Evolutionary conservation across 2,888 invertebrate genomes (phyloP).

Genomic region (Dryobotodes eremita): DNA sequence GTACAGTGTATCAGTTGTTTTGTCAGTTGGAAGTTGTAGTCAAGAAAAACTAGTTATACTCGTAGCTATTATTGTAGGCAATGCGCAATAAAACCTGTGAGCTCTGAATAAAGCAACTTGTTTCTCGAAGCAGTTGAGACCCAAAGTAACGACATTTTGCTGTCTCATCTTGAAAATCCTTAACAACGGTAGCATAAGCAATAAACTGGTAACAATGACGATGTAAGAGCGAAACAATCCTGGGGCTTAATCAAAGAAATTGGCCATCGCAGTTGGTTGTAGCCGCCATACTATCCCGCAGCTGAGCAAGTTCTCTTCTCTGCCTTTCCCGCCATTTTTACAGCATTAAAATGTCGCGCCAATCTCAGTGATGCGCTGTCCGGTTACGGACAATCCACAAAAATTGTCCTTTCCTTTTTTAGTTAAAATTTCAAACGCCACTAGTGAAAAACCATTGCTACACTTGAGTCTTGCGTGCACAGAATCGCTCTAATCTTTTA

Average conservation of each 20-base stretch:
- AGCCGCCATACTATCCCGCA: background rate
- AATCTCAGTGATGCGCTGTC: background rate
- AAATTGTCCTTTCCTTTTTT: background rate
- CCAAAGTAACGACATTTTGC: background rate
- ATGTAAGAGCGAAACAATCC: background rate
- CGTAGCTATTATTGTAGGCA: conserved; percentile 5
- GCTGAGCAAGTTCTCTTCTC: background rate
- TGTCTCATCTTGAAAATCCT: background rate
- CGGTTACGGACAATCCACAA: background rate
- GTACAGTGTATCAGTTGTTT: conserved; percentile 8
- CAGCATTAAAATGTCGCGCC: background rate
- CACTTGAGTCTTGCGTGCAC: background rate
- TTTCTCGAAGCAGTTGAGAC: conserved; percentile 4
- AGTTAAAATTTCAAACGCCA: background rate
- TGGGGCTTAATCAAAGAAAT: background rate
- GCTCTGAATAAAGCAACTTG: conserved; percentile 7
- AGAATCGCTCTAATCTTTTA: conserved; percentile 62
- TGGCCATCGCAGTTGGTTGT: background rate
- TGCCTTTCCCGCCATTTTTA: background rate
- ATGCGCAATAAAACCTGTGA: conserved; percentile 2
- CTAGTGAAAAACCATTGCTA: background rate
- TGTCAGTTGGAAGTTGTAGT: conserved; percentile 21
- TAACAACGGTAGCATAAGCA: background rate
- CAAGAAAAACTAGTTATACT: conserved; percentile 33
- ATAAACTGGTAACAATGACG: background rate